Base-by-base conservation (phyloP, 2,113 vertebrate genomes). In the Candoia aspera region DNA sequence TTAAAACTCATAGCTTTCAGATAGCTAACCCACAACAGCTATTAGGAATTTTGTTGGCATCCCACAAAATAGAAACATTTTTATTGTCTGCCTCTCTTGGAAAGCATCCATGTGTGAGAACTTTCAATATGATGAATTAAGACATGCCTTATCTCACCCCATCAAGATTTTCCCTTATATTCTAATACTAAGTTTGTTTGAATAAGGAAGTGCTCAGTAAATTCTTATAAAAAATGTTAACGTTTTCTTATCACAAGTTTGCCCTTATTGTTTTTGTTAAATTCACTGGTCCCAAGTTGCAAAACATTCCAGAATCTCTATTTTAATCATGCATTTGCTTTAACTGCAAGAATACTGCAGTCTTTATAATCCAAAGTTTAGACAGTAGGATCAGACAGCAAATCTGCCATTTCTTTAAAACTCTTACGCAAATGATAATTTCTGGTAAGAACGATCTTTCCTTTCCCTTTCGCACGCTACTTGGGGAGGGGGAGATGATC, bases 11-110 rank as follows among this genome's bases (percentile, higher is more conserved):
- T 24, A 89, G 86, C 55, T 93, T 83, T 60, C 87, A 55, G 85
- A 91, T 58, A 84, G 92, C 55, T 46, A 91, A 87, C 19, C 79
- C 88, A 11, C 87, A 85, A 92, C 93, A 64, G 92, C 19, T 86
- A 60, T 42, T 55, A 60, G 84, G 54, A 15, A 86, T 26, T 2
- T 12, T 29, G 13, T 24, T 79, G 29, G 33, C 49, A 92, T 59
- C n/a, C 11, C 37, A 84, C n/a, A 23, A 46, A 57, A 29, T 33
- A 15, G 68, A 79, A 57, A 54, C 23, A 87, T 46, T 33, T 37
- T 68, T n/a, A 12, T 42, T 83, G 29, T 54, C 15, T 64, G 29
- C 9, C 29, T 54, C 26, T 42, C 33, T 37, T 79, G 33, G n/a
- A 73, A 33, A 33, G 15, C 10, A 29, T 10, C 17, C 46, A 54